phyloP scores from a whole-genome alignment of 2,888 invertebrate species.

The Apodemia hepburni region DNA sequence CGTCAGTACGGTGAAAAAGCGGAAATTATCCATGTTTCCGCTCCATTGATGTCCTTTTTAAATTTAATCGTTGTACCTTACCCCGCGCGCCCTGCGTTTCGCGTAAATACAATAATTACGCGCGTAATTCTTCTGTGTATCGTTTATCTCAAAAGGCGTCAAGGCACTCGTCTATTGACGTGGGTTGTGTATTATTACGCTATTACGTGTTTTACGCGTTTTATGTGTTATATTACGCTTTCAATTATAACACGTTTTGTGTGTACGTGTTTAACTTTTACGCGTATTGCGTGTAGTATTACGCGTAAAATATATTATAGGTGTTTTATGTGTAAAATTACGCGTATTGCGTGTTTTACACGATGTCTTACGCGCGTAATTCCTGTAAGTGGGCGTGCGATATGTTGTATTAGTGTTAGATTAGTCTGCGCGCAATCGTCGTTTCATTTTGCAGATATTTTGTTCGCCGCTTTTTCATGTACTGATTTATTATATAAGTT shows the following conservation, averaged over 20 bases:
- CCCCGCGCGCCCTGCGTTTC: constrained; percentile 26
- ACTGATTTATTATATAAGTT: constrained; percentile 53
- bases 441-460: constrained; percentile 39
- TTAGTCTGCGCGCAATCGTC: constrained; percentile 49
- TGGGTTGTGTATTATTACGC: constrained; percentile 18
- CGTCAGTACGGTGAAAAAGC: constrained; percentile 71
- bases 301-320: constrained; percentile 24
- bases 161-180: constrained; percentile 20
- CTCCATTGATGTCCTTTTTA: constrained; percentile 33
- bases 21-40: constrained; percentile 44
- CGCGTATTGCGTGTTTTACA: constrained; percentile 15
- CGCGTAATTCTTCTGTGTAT: constrained; percentile 11
- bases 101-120: constrained; percentile 23
- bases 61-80: constrained; percentile 34
- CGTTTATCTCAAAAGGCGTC: constrained; percentile 9
- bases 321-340: constrained; percentile 4
- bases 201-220: constrained; percentile 2
- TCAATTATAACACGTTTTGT: not conserved
- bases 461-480: constrained; percentile 57
- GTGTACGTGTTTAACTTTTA: not conserved
- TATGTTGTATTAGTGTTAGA: constrained; percentile 39
- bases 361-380: constrained; percentile 16
- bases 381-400: constrained; percentile 25
- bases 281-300: constrained; percentile 1
- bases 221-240: not conserved